These are phyloP conservation scores for Caenorhabditis sp. DNA, from an alignment of 2,888 invertebrate genomes.

Conservation along the genomic window DNA sequence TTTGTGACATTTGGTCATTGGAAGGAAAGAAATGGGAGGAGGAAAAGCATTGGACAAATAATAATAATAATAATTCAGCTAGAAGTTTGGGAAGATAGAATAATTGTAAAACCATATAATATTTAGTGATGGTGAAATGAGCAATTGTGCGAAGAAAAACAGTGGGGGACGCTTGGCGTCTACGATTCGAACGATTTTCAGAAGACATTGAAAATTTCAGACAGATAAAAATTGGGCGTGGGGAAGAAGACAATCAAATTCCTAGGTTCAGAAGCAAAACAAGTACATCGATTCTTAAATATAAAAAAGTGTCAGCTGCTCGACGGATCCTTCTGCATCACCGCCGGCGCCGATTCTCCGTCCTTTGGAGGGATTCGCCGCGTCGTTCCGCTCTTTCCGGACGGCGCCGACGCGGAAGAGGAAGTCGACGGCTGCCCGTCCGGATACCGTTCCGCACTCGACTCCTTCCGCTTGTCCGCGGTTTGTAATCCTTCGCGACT, in stretches of 20 bases:
- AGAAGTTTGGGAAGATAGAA: too few relatives aligned
- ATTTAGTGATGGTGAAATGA: too few relatives aligned
- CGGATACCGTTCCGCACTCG: constrained; percentile 12
- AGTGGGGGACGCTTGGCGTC: constrained; percentile 10
- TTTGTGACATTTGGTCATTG: too few relatives aligned
- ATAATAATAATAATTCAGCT: too few relatives aligned
- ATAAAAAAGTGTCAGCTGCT: constrained; percentile 7
- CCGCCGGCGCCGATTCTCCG: constrained; percentile 31
- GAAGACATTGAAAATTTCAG: constrained; percentile 5
- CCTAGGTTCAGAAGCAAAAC: too few relatives aligned
- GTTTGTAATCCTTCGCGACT: background rate
- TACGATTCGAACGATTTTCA: constrained; percentile 3
- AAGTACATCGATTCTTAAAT: too few relatives aligned
- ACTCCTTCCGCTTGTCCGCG: constrained; percentile 6
- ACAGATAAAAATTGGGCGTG: background rate
- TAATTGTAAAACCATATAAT: too few relatives aligned
- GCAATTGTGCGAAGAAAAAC: background rate
- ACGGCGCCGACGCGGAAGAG: background rate
- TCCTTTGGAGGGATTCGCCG: constrained; percentile 33
- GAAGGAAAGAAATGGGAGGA: too few relatives aligned
- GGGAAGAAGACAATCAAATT: background rate
- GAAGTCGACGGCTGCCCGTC: constrained; percentile 33
- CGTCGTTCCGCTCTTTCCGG: background rate
- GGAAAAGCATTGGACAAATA: too few relatives aligned
- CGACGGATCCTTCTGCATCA: constrained; percentile 29